phyloP scores from a whole-genome alignment of 92 coral and sea anemone species.

The Paramuricea clavata region DNA sequence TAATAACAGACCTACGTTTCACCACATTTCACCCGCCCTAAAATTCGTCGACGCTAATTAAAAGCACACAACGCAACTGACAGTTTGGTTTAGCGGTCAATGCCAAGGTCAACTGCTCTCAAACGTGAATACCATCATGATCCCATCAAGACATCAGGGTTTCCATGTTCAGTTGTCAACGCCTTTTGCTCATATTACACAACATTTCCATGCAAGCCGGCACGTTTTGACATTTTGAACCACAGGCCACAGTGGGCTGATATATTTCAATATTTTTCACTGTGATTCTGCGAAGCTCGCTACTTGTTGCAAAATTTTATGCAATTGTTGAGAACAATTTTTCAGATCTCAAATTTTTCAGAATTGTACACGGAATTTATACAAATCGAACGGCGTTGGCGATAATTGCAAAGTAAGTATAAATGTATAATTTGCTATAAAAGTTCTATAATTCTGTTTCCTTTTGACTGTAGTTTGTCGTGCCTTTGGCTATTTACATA shows the following conservation, averaged over 20 bases:
- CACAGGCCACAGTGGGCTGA: background rate
- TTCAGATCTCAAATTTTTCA: no score
- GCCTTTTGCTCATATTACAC: background rate
- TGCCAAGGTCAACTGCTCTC: background rate
- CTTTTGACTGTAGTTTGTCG: background rate
- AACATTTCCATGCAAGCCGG: background rate
- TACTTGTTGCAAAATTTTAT: background rate
- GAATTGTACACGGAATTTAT: no score
- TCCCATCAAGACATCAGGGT: no score
- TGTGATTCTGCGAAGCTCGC: background rate
- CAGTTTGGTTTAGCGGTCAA: background rate
- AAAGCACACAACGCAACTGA: no score
- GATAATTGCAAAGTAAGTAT: no score
- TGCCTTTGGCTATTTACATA: background rate
- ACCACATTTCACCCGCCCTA: no score
- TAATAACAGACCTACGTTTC: no score
- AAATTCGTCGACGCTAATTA: no score
- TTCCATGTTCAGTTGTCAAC: background rate
- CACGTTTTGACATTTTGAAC: constrained; percentile 2
- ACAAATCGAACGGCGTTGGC: no score
- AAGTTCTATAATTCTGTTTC: no score
- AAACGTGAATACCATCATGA: background rate
- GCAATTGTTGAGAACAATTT: no score
- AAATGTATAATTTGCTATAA: no score
- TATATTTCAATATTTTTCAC: background rate